Evolutionary conservation across 2,797 vertebrate genomes (phyloP).

Genomic region (Xiphophorus birchmanni): DNA sequence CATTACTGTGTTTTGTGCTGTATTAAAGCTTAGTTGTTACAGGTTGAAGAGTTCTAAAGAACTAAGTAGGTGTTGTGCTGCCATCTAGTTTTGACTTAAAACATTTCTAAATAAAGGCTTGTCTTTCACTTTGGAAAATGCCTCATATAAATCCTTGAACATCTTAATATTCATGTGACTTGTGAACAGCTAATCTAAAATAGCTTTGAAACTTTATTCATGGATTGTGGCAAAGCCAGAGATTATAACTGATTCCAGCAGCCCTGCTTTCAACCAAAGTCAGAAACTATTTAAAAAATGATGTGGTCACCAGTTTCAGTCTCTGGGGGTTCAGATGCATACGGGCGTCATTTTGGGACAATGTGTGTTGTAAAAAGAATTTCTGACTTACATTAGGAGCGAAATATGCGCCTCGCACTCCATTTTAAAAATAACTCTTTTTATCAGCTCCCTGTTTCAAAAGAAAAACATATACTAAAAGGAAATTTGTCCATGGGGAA

Average conservation of each 20-base stretch:
- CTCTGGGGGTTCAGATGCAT: not conserved
- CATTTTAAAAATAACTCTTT: slow-evolving; percentile 45
- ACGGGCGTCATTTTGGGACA: not conserved
- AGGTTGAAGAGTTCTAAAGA: not conserved
- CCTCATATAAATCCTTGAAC: not conserved
- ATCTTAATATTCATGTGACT: not conserved
- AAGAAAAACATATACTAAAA: slow-evolving; percentile 28
- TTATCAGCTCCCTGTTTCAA: slow-evolving; percentile 38
- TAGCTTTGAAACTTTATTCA: slow-evolving; percentile 32
- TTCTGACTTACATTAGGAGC: slow-evolving; percentile 3
- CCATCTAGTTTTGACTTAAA: slow-evolving; percentile 61
- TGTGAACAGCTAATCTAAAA: slow-evolving; percentile 20
- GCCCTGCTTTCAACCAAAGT: slow-evolving; percentile 23
- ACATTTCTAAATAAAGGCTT: not conserved
- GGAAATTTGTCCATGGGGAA: slow-evolving; percentile 19
- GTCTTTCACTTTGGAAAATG: not conserved
- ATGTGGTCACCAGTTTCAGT: not conserved
- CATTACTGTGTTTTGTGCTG: not conserved
- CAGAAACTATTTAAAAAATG: slow-evolving; percentile 5
- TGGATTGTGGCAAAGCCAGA: slow-evolving; percentile 13
- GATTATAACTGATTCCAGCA: slow-evolving; percentile 19
- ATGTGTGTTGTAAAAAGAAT: slow-evolving; percentile 12
- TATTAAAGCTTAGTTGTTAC: not conserved
- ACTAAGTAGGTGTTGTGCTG: slow-evolving; percentile 55
- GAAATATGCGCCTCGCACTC: slow-evolving; percentile 33